phyloP scores from a whole-genome alignment of 2,113 vertebrate genomes.

The Blennius ocellaris region DNA sequence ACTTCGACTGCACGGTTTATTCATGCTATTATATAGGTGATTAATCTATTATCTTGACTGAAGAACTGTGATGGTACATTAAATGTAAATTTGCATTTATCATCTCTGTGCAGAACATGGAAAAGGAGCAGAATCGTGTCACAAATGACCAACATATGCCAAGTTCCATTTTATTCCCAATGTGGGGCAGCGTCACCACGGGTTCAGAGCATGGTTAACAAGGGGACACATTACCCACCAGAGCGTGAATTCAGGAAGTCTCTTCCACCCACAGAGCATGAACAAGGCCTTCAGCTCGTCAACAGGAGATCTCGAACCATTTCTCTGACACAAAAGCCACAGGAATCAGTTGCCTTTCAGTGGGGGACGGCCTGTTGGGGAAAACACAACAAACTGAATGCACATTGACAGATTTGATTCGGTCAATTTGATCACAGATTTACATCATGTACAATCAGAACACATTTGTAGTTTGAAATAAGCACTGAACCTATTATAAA shows the following conservation, averaged over 20 bases:
- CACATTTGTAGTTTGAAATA: not conserved
- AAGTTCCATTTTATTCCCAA: conserved; percentile 67
- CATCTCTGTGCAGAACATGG: conserved; percentile 4
- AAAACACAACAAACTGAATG: not conserved
- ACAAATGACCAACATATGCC: conserved; percentile 70
- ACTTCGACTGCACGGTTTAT: conserved; percentile 18
- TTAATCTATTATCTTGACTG: conserved; percentile 24
- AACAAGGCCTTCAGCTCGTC: conserved; percentile 90
- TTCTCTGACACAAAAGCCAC: conserved; percentile 99
- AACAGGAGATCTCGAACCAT: conserved; percentile 99
- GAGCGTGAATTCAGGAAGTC: conserved; percentile 87
- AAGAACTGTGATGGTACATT: conserved; percentile 7
- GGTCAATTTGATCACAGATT: conserved; percentile 2
- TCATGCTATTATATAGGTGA: conserved; percentile 29
- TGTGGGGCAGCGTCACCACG: conserved; percentile 63
- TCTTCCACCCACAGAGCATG: conserved; percentile 88
- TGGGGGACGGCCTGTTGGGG: conserved; percentile 89
- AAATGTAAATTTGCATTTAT: conserved; percentile 23
- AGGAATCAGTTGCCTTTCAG: conserved; percentile 97
- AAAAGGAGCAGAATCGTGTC: conserved; percentile 35
- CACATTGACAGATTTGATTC: not conserved
- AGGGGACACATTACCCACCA: conserved; percentile 84
- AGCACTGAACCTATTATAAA: too few species aligned
- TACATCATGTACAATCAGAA: not conserved
- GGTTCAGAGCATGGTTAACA: conserved; percentile 31